Conservation (phyloP, 2,113 vertebrate species). For the Mohoua ochrocephala region DNA sequence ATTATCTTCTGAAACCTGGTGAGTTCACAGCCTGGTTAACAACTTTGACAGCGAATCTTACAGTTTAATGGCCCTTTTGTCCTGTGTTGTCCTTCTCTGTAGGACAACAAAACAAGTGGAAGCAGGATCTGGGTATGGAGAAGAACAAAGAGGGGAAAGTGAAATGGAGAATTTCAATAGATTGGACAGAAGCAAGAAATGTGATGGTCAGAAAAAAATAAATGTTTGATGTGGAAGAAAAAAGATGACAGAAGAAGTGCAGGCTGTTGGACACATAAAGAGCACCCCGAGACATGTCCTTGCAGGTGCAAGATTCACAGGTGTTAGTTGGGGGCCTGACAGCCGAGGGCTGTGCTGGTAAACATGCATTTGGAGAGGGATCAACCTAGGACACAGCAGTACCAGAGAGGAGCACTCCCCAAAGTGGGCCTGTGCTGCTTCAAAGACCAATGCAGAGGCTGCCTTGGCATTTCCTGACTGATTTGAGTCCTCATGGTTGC, state of each 20-base stretch:
- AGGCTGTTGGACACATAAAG: not conserved
- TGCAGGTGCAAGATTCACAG: not conserved
- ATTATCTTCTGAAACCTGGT: not conserved
- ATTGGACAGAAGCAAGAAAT: not conserved
- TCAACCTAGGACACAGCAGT: not conserved
- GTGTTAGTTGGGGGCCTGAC: not conserved
- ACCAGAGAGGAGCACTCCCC: not conserved
- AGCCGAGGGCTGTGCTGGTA: not conserved
- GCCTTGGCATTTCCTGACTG: not conserved
- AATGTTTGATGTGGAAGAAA: not conserved
- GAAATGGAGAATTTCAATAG: not conserved
- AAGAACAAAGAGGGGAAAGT: not conserved
- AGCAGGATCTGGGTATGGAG: not conserved
- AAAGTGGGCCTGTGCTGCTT: accelerated
- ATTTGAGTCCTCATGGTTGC: not conserved
- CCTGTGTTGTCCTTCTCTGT: not conserved
- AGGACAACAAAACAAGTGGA: not conserved
- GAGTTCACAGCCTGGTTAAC: not conserved
- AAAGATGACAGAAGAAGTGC: not conserved
- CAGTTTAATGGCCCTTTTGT: not conserved
- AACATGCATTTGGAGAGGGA: not conserved
- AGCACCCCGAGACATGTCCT: not conserved
- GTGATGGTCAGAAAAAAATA: not conserved
- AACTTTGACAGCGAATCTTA: not conserved
- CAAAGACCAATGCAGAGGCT: not conserved